Base-by-base conservation (phyloP, 2,113 vertebrate species). In the Pteruthius melanotis region DNA sequence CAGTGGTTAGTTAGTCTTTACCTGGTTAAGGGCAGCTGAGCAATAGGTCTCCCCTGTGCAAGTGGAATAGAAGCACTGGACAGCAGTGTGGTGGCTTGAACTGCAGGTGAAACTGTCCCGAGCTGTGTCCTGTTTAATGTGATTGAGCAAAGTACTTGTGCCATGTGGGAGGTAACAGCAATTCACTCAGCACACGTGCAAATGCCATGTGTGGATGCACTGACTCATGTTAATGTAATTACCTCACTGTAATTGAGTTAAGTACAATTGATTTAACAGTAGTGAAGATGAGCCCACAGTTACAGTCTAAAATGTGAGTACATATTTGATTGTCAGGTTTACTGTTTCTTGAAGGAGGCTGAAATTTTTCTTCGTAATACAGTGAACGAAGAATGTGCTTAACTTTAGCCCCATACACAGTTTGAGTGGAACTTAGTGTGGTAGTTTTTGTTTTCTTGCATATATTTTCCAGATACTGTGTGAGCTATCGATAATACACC, bases 191-290 rank as follows among this genome's bases (percentile, higher is more conserved):
- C 65, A 90, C 95, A 94, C 83, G 93, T 96, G 95, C 94, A 92
- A 65, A 96, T 95, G 89, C 94, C 94, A 87, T 96, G 96, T 96
- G 96, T 97, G 88, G 94, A 96, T 96, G 90, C 95, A 94, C 88
- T 95, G 96, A 96, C 93, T 97, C 93, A 96, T 97, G 93, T 95
- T 95, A 97, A 97, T 97, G 92, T 90, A 96, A 92, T 97, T 96
- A 94, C 86, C 90, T 92, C 95, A 53, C 68, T 93, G 94, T 95
- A 93, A 97, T 96, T 96, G 95, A 96, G 94, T 97, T 96, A 96
- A 93, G 93, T 86, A 95, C 93, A 96, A 96, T 89, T 95, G 93
- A 96, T 94, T 96, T 96, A 95, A 95, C 95, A 94, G 80, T 93
- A 92, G 83, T 90, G 94, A 94, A 92, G 93, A 93, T 96, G 94